phyloP scores from a whole-genome alignment of 2,888 invertebrate genomes.

The Emesis russula region DNA sequence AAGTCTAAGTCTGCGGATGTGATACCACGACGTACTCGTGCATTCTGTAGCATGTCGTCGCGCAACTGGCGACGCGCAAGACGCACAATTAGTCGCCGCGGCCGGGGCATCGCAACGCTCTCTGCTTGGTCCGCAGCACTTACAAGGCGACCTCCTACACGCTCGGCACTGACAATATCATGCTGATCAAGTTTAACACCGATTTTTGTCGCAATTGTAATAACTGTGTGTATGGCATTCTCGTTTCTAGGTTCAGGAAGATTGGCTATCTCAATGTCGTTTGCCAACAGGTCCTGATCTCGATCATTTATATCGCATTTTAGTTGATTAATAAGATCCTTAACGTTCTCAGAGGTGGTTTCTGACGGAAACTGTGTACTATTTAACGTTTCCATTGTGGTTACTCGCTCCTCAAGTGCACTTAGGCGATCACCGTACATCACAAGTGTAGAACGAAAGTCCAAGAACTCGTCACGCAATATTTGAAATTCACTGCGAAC shows the following conservation, averaged over 20 bases:
- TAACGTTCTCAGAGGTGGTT: neutral
- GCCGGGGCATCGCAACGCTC: too few species aligned
- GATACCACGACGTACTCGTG: neutral
- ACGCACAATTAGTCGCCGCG: neutral
- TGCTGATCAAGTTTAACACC: neutral
- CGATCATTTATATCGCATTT: neutral
- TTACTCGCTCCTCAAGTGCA: neutral
- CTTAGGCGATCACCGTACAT: neutral
- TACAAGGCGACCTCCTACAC: neutral
- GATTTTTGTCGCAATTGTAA: too few species aligned
- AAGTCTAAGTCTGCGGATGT: neutral
- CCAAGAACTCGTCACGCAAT: neutral
- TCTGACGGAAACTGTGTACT: neutral
- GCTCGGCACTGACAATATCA: neutral
- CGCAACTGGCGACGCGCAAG: neutral
- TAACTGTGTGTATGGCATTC: too few species aligned
- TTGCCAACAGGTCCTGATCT: neutral
- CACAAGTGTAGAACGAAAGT: neutral
- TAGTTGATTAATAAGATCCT: neutral
- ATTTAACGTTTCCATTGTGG: neutral
- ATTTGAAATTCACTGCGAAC: neutral
- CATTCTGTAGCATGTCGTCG: slow-evolving; percentile 19
- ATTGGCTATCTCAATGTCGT: too few species aligned
- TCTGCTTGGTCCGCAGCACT: neutral
- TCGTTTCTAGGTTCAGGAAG: too few species aligned